Evolutionary conservation across 1,140 invertebrate species (phyloP).

Genomic region (Luehdorfia chinensis): DNA sequence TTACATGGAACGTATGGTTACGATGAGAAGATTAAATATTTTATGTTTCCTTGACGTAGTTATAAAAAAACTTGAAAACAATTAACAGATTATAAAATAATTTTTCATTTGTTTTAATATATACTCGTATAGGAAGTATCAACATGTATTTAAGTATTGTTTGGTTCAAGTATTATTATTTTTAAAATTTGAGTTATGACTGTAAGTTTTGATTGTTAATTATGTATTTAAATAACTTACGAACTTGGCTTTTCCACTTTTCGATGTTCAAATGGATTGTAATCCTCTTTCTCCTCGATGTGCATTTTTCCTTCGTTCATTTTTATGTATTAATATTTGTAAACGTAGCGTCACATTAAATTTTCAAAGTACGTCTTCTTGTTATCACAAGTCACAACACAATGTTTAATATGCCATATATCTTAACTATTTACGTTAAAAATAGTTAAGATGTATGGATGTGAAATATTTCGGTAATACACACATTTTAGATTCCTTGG

Average conservation of each 20-base stretch:
- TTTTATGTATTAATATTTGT: conserved; percentile 8
- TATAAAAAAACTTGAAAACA: background rate
- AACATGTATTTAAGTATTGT: too few relatives aligned
- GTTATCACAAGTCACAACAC: conserved; percentile 4
- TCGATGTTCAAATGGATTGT: conserved; percentile 83
- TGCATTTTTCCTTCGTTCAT: conserved; percentile 24
- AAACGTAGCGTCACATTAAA: conserved; percentile 5
- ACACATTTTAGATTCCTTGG: background rate
- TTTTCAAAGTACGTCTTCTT: conserved; percentile 1
- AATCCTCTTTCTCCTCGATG: conserved; percentile 66
- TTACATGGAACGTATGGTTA: too few relatives aligned
- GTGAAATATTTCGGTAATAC: background rate
- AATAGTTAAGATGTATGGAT: too few relatives aligned
- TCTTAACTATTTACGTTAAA: background rate
- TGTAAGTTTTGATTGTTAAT: too few relatives aligned
- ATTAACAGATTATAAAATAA: background rate
- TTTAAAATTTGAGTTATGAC: too few relatives aligned
- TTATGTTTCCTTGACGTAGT: too few relatives aligned
- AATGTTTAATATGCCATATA: conserved; percentile 4
- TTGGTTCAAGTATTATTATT: too few relatives aligned
- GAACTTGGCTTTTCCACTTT: conserved; percentile 81
- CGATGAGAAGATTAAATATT: too few relatives aligned
- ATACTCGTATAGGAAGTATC: too few relatives aligned
- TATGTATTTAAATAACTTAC: conserved; percentile 79
- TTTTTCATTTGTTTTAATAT: too few relatives aligned